phyloP scores from a whole-genome alignment of 2,888 invertebrate genomes.

The Mythimna lalbum region DNA sequence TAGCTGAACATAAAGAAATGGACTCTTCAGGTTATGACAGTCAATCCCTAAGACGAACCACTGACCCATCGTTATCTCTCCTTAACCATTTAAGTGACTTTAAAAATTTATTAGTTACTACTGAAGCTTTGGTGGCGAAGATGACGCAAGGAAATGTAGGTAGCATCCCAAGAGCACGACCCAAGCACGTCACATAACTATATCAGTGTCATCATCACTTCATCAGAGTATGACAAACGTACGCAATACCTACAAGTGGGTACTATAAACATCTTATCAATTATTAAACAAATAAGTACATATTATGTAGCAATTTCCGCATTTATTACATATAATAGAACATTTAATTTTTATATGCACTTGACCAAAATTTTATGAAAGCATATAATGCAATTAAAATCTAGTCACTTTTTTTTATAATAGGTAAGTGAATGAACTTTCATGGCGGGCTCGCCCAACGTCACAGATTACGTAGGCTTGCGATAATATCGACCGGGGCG shows the following conservation, averaged over 20 bases:
- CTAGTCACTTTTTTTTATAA: neutral
- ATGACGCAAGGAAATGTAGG: conserved; percentile 9
- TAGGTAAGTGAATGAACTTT: neutral
- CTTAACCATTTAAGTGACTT: neutral
- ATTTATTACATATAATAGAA: neutral
- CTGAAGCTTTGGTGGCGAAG: neutral
- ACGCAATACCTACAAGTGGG: neutral
- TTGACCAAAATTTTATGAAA: neutral
- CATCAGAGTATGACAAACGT: conserved; percentile 2
- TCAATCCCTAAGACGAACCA: no score
- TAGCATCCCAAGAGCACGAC: conserved; percentile 7
- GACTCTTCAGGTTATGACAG: no score
- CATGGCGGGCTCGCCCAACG: neutral
- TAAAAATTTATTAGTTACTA: neutral
- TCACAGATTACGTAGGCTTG: conserved; percentile 44
- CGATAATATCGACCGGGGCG: conserved; percentile 42
- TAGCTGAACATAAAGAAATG: no score
- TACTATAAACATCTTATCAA: conserved; percentile 8
- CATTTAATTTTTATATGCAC: neutral
- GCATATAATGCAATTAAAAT: no score
- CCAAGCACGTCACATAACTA: conserved; percentile 1
- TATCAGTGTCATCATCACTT: neutral
- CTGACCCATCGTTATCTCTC: no score
- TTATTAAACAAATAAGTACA: conserved; percentile 6
- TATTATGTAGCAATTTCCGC: conserved; percentile 19